phyloP scores from a whole-genome alignment of 2,113 vertebrate genomes.

The Terrapene triunguis region DNA sequence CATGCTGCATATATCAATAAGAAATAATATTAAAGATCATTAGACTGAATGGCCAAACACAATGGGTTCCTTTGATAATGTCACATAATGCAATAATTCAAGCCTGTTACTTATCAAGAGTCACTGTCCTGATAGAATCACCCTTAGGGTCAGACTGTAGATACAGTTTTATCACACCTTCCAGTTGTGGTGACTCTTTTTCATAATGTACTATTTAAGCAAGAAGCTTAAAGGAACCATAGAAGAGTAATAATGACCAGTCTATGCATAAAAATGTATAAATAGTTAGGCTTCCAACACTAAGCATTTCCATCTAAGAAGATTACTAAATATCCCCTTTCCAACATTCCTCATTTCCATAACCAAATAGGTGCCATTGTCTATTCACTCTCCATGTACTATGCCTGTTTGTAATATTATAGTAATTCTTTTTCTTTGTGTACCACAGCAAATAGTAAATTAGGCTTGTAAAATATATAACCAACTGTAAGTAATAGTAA shows the following conservation, averaged over 20 bases:
- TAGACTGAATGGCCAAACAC: slow-evolving; percentile 78
- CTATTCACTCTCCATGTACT: slow-evolving; percentile 15
- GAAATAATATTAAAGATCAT: slow-evolving; percentile 83
- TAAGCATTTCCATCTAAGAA: slow-evolving; percentile 68
- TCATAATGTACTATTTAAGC: slow-evolving; percentile 76
- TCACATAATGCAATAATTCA: slow-evolving; percentile 79
- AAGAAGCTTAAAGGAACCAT: slow-evolving; percentile 66
- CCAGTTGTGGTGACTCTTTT: slow-evolving; percentile 75
- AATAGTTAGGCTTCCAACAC: slow-evolving; percentile 61
- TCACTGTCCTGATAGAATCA: slow-evolving; percentile 70
- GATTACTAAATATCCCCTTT: slow-evolving; percentile 63
- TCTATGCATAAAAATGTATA: slow-evolving; percentile 64
- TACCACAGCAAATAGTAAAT: slow-evolving; percentile 44
- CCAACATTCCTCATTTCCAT: slow-evolving; percentile 65
- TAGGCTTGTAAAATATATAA: slow-evolving; percentile 20
- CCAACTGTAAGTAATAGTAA: slow-evolving; percentile 43
- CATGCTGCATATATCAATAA: slow-evolving; percentile 77
- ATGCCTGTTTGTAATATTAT: slow-evolving; percentile 32
- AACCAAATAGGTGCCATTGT: slow-evolving; percentile 62
- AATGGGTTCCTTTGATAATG: slow-evolving; percentile 76
- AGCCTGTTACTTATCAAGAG: slow-evolving; percentile 70
- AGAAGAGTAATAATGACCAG: slow-evolving; percentile 73
- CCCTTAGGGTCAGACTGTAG: slow-evolving; percentile 57
- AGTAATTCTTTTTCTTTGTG: slow-evolving; percentile 2
- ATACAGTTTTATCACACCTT: slow-evolving; percentile 68